Conservation (phyloP, 1,140 invertebrate genomes). For the Drosophila tropicalis region DNA sequence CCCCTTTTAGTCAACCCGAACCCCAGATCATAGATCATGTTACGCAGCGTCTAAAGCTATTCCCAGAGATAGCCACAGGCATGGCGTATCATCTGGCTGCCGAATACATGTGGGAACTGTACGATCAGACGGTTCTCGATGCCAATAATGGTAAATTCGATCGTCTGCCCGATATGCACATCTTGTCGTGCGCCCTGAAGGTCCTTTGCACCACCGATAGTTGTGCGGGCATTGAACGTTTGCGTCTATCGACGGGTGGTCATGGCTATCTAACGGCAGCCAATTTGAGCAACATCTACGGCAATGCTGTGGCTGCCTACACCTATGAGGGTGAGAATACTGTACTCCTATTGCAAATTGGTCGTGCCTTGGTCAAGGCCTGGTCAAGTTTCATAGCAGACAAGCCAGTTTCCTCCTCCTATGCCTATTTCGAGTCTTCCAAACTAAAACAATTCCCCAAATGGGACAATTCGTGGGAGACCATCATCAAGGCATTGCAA, state of each 20-base stretch:
- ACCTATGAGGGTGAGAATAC: conserved; percentile 99
- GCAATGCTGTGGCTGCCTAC: conserved; percentile 91
- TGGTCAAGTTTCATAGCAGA: conserved; percentile 86
- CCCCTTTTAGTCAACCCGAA: conserved; percentile 86
- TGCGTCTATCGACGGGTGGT: conserved; percentile 93
- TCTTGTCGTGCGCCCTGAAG: conserved; percentile 95
- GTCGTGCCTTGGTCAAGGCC: conserved; percentile 90
- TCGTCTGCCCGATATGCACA: conserved; percentile 93
- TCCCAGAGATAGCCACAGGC: conserved; percentile 90
- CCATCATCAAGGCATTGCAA: conserved; percentile 87
- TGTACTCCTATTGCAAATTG: conserved; percentile 95
- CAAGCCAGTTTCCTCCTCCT: conserved; percentile 86
- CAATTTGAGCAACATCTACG: conserved; percentile 93
- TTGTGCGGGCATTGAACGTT: conserved; percentile 89
- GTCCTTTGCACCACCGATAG: conserved; percentile 91
- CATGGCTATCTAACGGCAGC: conserved; percentile 95
- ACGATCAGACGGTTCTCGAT: conserved; percentile 91
- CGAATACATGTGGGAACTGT: conserved; percentile 91
- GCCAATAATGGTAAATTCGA: conserved; percentile 91
- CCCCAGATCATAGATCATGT: conserved; percentile 96
- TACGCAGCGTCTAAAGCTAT: conserved; percentile 96
- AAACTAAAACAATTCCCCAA: conserved; percentile 82
- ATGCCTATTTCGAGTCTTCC: conserved; percentile 86
- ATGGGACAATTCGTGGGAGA: conserved; percentile 87
- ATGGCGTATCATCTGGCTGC: conserved; percentile 91